Base-by-base conservation (phyloP, 2,113 vertebrate species). In the Rhinopomastus cyanomelas region DNA sequence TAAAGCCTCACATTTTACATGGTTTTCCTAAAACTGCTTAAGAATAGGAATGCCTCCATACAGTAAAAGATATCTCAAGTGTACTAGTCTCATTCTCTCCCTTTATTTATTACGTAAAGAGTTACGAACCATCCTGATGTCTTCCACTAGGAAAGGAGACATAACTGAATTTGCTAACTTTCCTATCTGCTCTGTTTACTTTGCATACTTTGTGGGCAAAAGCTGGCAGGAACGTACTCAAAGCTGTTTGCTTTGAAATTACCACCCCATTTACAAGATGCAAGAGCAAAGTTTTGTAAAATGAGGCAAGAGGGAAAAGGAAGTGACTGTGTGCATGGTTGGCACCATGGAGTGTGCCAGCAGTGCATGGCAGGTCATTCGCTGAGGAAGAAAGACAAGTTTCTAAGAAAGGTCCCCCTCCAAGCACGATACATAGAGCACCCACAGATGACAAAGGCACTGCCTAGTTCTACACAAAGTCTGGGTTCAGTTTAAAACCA, bases 171-270 rank as follows among this genome's bases (percentile, higher is more conserved):
- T n/a, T n/a, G n/a, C n/a, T n/a, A n/a, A n/a, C n/a, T 89, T 91
- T 96, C 87, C 86, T 56, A 94, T 81, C 79, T 95, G 73, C n/a
- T 93, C 36, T 94, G 87, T 96, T 96, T 97, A 92, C 71, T 91
- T 93, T 92, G 71, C 90, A 85, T 94, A 92, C 92, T 82, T 94
- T 94, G 94, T 92, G 88, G 94, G 88, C 73, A 94, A 87, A 95
- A 90, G 42, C 94, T 96, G 96, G 91, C 95, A 95, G 77, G 90
- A 90, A 84, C 62, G 48, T 61, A 74, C 65, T 94, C 39, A 48
- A 88, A 85, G 46, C 56, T 96, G 91, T 96, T 96, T 96, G 84
- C 91, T 93, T 94, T 85, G 92, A 94, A 97, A 96, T 97, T 97
- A 96, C 94, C 96, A 95, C 93, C 90, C 85, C 85, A 78, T 97